Evolutionary conservation across 2,113 vertebrate genomes (phyloP).

Genomic region (Caranx ignobilis): DNA sequence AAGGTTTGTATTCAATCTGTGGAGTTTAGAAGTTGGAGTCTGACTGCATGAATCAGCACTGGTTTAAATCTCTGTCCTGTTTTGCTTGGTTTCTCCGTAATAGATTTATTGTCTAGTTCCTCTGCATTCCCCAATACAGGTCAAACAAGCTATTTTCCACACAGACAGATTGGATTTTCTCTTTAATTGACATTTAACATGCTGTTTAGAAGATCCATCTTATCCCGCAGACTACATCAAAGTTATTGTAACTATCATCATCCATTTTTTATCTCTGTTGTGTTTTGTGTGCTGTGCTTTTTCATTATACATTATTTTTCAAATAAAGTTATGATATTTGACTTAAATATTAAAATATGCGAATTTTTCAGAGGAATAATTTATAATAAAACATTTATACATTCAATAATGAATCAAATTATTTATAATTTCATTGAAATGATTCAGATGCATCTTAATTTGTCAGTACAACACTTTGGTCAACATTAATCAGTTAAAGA

Average conservation of each 20-base stretch:
- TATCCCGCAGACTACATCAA: not conserved
- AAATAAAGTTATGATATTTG: not conserved
- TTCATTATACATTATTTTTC: not conserved
- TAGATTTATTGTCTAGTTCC: not conserved
- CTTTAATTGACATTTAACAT: not conserved
- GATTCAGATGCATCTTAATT: not conserved
- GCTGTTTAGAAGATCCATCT: not conserved
- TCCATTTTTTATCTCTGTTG: not conserved
- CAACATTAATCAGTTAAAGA: conserved; percentile 1
- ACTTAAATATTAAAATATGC: not conserved
- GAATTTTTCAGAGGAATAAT: not conserved
- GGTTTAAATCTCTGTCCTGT: not conserved
- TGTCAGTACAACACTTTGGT: not conserved
- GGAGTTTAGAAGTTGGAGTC: not conserved
- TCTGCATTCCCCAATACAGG: not conserved
- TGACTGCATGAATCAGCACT: not conserved
- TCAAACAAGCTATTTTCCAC: not conserved
- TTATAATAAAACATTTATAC: not conserved
- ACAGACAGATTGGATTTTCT: not conserved
- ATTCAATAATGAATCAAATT: not conserved
- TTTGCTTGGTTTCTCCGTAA: not conserved
- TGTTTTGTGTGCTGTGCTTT: not conserved
- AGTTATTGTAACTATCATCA: not conserved
- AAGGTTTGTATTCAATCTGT: conserved; percentile 9
- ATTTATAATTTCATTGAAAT: no score